Conservation (phyloP, 2,888 invertebrate genomes). For the Apamea epomidion region DNA sequence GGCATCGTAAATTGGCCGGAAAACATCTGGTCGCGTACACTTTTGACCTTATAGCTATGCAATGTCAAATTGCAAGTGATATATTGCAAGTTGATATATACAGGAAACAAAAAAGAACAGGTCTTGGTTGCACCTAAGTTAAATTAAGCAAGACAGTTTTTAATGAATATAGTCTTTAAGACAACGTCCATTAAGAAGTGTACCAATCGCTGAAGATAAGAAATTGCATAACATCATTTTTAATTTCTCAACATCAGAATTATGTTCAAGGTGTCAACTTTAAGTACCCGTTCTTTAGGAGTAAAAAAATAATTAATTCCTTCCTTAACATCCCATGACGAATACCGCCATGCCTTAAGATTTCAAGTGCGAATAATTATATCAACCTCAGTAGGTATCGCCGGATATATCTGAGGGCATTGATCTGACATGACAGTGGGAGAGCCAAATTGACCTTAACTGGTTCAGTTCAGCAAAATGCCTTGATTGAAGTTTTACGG, state of each 20-base stretch:
- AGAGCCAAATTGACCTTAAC: conserved; percentile 59
- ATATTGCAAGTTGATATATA: conserved; percentile 25
- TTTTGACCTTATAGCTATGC: conserved; percentile 77
- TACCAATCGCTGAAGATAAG: neutral
- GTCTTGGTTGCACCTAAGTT: neutral
- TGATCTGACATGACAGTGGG: conserved; percentile 65
- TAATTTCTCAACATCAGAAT: neutral
- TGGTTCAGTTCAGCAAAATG: conserved; percentile 53
- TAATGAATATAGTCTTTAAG: neutral
- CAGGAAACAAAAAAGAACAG: too few species aligned
- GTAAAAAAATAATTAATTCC: conserved; percentile 29
- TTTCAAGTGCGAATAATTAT: conserved; percentile 53
- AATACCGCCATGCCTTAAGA: conserved; percentile 25
- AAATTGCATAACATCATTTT: conserved; percentile 23
- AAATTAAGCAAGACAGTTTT: neutral
- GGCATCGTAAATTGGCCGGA: conserved; percentile 76
- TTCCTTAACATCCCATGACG: conserved; percentile 13
- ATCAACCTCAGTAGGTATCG: conserved; percentile 51
- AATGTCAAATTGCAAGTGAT: conserved; percentile 60
- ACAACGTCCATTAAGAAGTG: neutral
- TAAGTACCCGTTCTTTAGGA: neutral
- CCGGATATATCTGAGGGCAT: conserved; percentile 61
- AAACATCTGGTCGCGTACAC: conserved; percentile 74
- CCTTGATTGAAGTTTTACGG: conserved; percentile 50
- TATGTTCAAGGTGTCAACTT: conserved; percentile 3